These are phyloP conservation scores for Orestias chungarensis DNA, from an alignment of 2,797 vertebrate genomes.

Conservation along the genomic window DNA sequence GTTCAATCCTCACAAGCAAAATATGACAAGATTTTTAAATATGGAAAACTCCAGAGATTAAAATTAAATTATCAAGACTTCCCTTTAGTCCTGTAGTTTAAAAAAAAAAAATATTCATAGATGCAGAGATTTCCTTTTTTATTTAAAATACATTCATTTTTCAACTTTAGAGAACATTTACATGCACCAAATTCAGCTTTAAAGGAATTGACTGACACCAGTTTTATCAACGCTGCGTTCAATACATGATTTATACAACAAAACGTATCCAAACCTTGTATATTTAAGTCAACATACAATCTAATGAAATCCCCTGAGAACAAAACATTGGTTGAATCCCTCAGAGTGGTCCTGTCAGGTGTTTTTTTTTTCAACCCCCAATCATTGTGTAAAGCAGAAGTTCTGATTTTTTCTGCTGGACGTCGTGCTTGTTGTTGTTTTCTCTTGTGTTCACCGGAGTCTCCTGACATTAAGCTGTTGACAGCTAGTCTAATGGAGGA, in stretches of 20 bases:
- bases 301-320: conserved; percentile 16
- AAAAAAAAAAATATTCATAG: background rate
- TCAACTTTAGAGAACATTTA: background rate
- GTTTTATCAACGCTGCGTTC: background rate
- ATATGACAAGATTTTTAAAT: background rate
- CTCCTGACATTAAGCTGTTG: conserved; percentile 66
- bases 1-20: background rate
- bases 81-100: background rate
- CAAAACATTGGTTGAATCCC: conserved; percentile 21
- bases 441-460: conserved; percentile 52
- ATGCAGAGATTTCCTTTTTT: background rate
- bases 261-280: background rate
- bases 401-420: background rate
- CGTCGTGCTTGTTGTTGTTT: conserved; percentile 33
- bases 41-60: background rate
- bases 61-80: background rate
- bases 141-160: background rate
- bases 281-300: background rate
- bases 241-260: background rate
- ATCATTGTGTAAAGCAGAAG: background rate
- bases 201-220: background rate
- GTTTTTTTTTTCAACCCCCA: background rate
- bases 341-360: conserved; percentile 72
- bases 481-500: conserved; percentile 72
- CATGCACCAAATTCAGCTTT: background rate